These are phyloP conservation scores for Aurelia sp. DNA, from an alignment of 30 jellyfish, hydroid and myxozoan genomes.

Conservation along the genomic window DNA sequence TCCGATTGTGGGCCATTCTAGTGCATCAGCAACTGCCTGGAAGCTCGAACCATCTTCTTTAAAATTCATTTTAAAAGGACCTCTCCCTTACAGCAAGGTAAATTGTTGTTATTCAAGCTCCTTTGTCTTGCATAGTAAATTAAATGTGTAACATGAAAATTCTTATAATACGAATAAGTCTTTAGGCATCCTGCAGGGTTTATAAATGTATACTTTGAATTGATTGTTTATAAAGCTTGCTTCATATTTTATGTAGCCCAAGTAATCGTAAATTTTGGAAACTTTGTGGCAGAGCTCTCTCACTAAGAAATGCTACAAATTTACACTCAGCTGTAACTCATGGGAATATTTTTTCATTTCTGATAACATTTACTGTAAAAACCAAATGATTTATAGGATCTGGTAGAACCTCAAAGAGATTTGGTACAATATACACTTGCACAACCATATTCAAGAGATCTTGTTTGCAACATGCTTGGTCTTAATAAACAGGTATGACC, in stretches of 20 bases:
- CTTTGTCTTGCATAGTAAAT: neutral
- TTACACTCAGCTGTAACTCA: no score
- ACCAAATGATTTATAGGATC: conserved; percentile 41
- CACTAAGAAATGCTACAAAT: no score
- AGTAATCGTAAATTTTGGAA: no score
- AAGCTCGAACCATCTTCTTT: conserved; percentile 93
- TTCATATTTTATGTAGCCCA: no score
- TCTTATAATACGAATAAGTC: neutral
- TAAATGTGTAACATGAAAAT: neutral
- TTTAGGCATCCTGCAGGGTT: no score
- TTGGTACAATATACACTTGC: conserved; percentile 86
- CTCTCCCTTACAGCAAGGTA: conserved; percentile 93
- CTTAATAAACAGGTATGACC: conserved; percentile 84
- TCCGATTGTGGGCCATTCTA: conserved; percentile 95
- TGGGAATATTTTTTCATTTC: no score
- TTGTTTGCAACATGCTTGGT: conserved; percentile 96
- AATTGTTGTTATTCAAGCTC: neutral
- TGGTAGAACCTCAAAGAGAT: conserved; percentile 92
- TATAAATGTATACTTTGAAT: no score
- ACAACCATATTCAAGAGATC: conserved; percentile 96
- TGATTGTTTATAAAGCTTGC: no score
- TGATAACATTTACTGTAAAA: no score
- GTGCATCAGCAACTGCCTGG: conserved; percentile 94
- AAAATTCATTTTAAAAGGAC: conserved; percentile 87
- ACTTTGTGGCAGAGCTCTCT: no score